Evolutionary conservation across 2,888 invertebrate genomes (phyloP).

Genomic region (Ophion ellenae): DNA sequence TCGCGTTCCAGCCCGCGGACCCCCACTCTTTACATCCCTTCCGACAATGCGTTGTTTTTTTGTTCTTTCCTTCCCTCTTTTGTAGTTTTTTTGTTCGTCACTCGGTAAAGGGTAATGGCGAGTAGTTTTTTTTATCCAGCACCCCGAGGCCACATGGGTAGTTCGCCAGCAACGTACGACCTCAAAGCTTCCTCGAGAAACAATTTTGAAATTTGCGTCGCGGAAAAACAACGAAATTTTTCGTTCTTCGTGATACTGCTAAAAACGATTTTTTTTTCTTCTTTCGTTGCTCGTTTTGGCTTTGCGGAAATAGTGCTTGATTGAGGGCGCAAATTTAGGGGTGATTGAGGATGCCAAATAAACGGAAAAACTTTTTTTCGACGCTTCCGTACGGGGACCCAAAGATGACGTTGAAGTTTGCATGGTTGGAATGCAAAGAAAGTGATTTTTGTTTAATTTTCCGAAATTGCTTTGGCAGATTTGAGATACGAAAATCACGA

Average conservation of each 20-base stretch:
- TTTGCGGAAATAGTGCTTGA: too few relatives aligned
- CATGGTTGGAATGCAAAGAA: too few relatives aligned
- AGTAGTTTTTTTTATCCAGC: background rate
- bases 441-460: too few relatives aligned
- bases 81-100: background rate
- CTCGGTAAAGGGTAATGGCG: background rate
- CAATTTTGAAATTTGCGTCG: background rate
- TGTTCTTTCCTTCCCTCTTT: background rate
- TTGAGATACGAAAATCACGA: too few relatives aligned
- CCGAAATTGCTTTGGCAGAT: too few relatives aligned
- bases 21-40: background rate
- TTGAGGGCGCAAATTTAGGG: too few relatives aligned
- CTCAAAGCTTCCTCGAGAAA: background rate
- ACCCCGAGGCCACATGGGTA: background rate
- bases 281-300: background rate
- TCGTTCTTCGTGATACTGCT: background rate
- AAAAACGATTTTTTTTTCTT: background rate
- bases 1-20: background rate
- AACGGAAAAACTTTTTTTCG: too few relatives aligned
- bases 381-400: too few relatives aligned
- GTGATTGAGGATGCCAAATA: too few relatives aligned
- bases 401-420: too few relatives aligned
- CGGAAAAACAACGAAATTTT: background rate
- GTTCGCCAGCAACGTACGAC: background rate
- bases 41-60: constrained; percentile 14